phyloP scores from a whole-genome alignment of 92 coral and sea anemone genomes.

The Porites divaricata region DNA sequence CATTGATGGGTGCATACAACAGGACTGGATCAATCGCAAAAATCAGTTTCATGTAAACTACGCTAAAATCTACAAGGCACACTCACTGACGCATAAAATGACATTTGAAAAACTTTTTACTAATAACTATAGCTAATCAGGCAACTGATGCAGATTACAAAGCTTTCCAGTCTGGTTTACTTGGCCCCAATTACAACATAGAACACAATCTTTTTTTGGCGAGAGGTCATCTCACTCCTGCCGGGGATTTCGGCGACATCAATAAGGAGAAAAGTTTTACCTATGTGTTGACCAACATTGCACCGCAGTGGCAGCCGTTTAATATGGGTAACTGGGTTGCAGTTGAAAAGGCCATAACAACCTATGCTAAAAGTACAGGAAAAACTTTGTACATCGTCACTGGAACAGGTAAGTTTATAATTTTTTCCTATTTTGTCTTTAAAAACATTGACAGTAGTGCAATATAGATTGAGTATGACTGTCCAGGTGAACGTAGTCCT shows the following conservation, averaged over 20 bases:
- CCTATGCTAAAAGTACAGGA: neutral
- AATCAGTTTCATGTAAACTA: no score
- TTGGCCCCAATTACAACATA: neutral
- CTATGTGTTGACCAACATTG: neutral
- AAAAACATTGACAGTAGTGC: neutral
- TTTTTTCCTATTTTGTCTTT: neutral
- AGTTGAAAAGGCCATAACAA: neutral
- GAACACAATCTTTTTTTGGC: neutral
- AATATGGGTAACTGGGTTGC: neutral
- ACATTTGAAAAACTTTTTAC: no score
- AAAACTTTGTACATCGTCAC: slow-evolving; percentile 10
- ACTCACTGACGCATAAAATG: no score
- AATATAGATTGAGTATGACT: no score
- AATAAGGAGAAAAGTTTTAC: neutral
- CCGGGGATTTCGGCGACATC: neutral
- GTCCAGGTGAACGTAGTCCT: no score
- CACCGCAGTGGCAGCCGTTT: slow-evolving; percentile 29
- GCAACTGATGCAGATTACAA: neutral
- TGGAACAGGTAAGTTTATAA: slow-evolving; percentile 3
- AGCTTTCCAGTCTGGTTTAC: neutral
- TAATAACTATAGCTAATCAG: no score
- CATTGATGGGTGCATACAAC: no score
- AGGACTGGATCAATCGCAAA: no score
- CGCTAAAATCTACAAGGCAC: no score
- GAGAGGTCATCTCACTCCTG: slow-evolving; percentile 14